Percentiles rank a stretch among this genome's conserved stretches.
These are phyloP conservation scores for Euleptes europaea DNA, from an alignment of 2,113 vertebrate genomes.

Conservation along the genomic window DNA sequence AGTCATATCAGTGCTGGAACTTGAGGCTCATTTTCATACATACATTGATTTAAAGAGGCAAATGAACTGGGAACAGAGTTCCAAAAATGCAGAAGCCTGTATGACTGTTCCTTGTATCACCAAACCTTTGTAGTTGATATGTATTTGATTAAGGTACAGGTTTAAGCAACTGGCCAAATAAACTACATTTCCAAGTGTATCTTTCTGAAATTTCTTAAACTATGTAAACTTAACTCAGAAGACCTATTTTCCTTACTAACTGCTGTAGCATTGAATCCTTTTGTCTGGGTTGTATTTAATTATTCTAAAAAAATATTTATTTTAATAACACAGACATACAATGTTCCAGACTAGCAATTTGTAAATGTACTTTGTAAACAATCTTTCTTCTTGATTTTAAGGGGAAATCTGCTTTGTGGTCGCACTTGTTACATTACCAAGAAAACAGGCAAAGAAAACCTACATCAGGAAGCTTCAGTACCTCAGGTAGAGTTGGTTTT, in stretches of 20 bases:
- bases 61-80: neutral
- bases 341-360: neutral
- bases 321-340: neutral
- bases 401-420: conserved; percentile 98
- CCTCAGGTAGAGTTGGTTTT: conserved; percentile 79
- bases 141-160: conserved; percentile 3
- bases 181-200: neutral
- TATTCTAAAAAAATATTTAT: neutral
- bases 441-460: conserved; percentile 93
- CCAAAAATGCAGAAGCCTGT: neutral
- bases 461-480: conserved; percentile 85
- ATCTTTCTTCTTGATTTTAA: conserved; percentile 58
- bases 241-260: neutral
- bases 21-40: neutral
- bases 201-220: neutral
- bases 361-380: neutral
- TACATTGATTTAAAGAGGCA: neutral
- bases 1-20: neutral
- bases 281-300: neutral
- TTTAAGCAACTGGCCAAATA: neutral
- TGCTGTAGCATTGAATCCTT: neutral
- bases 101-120: neutral
- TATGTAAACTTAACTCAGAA: conserved; percentile 18
- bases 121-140: neutral
- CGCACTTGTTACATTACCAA: conserved; percentile 94